Base-by-base conservation (phyloP, 2,797 vertebrate genomes). In the Podarcis siculus region DNA sequence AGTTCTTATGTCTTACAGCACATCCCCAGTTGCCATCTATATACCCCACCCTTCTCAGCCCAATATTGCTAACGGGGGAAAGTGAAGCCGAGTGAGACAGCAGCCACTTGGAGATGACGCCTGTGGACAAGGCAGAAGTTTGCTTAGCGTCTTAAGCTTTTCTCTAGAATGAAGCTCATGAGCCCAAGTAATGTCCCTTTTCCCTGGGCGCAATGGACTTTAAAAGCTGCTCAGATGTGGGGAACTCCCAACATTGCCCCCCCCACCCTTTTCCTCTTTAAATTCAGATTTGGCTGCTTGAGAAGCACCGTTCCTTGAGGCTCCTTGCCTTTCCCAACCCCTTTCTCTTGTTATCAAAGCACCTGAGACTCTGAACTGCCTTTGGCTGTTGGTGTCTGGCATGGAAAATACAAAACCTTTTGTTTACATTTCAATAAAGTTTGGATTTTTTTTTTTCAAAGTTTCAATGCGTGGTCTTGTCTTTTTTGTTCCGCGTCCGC, bases 361-460 rank as follows among this genome's bases (percentile, higher is more conserved):
- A 61, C 37, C 80, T 55, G 39, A 84, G 78, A 69, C 72, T 80
- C 86, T 84, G 67, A 35, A 64, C 67, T 79, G 81, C 55, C 75
- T 76, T 87, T 25, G 6, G 49, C 55, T 58, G 23, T 87, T 85
- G 32, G 64, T 55, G 27, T 82, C n/a, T 32, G 42, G 25, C 17
- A 42, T 76, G 86, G 64, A 66, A 58, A 77, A 85, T 30, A 61
- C 15, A 25, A 76, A 75, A 55, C 13, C 71, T 79, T 81, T 82
- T 82, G 86, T 90, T 90, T 90, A 87, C 78, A 87, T 42, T 77
- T 85, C 89, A 87, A 87, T 90, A 90, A 90, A 90, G 61, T 87
- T 90, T 87, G 88, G 37, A 78, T 8, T 81, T 87, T 90, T 87
- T 87, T 90, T 83, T 42, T 27, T 1, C 42, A 30, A 87, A 80